Evolutionary conservation across 2,113 vertebrate species (phyloP), one percentile per base, ranked within the genome.

Genomic region (Dicentrarchus labrax): DNA sequence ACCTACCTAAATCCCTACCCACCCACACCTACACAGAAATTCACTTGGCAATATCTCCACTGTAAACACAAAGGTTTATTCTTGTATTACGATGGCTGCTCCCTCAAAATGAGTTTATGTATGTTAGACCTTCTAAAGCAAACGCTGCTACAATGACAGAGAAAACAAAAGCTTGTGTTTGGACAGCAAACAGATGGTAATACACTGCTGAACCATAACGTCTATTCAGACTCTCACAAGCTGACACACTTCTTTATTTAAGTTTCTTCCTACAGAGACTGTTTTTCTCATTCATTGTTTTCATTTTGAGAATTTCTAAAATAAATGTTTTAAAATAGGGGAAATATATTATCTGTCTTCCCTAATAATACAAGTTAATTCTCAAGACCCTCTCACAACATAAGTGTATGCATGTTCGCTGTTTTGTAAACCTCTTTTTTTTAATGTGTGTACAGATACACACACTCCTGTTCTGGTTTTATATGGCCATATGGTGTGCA

Each of bases 141-240:
- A 88, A 84, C 78, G 8, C 21, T 19, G 21, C 48, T 15, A n/a
- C 57, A 62, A 54, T 51, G 83, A 54, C 64, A 39, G 51, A 80
- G 83, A 65, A 65, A 81, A 85, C 81, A 88, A 81, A 86, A 53
- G 76, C 59, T 60, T 72, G 60, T 76, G 76, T 89, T 90, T 89
- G 78, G 60, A 74, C 51, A 60, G 78, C 48, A 70, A 86, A 80
- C 85, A 86, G 77, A 80, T 16, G 43, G 65, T n/a, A 50, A 75
- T n/a, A 70, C 11, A 30, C 41, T 39, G 79, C 69, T 76, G 61
- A 78, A 76, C 60, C 67, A 16, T 19, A 13, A 21, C 8, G 17
- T 76, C 51, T 72, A 19, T 56, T 61, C 51, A 80, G 8, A 53
- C 7, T 13, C 4, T n/a, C 2, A 53, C 6, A 0, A 64, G 41